phyloP scores from a whole-genome alignment of 2,113 vertebrate species.

The Rhinolophus sinicus region DNA sequence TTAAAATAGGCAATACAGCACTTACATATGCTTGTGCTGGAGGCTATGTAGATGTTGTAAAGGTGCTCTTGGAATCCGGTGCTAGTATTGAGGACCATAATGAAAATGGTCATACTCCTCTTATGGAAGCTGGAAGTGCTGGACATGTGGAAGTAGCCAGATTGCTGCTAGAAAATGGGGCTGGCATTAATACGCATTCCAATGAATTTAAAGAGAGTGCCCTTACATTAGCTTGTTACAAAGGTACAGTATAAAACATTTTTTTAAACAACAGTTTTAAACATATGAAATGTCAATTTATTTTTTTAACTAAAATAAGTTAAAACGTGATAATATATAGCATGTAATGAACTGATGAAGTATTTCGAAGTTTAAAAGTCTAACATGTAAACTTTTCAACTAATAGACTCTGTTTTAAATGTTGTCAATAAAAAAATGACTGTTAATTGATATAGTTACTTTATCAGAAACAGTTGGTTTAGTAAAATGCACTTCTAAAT shows the following conservation, averaged over 20 bases:
- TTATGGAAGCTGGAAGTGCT: constrained; percentile 98
- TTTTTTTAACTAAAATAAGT: neutral
- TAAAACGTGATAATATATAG: neutral
- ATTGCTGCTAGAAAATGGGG: constrained; percentile 97
- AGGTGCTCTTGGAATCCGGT: constrained; percentile 97
- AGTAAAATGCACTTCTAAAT: constrained; percentile 3
- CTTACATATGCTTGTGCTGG: constrained; percentile 98
- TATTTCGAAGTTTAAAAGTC: neutral
- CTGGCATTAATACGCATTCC: constrained; percentile 99
- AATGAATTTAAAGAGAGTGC: constrained; percentile 99
- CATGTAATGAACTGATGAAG: neutral
- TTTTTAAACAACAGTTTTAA: constrained; percentile 30
- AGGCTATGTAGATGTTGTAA: constrained; percentile 98
- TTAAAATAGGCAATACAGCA: constrained; percentile 94
- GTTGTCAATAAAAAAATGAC: neutral
- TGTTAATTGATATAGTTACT: neutral
- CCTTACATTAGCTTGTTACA: constrained; percentile 98
- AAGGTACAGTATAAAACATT: constrained; percentile 88
- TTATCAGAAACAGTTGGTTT: constrained; percentile 32
- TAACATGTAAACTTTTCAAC: neutral
- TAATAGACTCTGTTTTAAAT: neutral
- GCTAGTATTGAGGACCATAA: constrained; percentile 99
- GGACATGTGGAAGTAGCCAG: constrained; percentile 98
- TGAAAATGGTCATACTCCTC: constrained; percentile 98
- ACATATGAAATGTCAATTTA: neutral